These are phyloP conservation scores for Oreortyx pictus DNA, from an alignment of 2,797 vertebrate species.

Conservation along the genomic window DNA sequence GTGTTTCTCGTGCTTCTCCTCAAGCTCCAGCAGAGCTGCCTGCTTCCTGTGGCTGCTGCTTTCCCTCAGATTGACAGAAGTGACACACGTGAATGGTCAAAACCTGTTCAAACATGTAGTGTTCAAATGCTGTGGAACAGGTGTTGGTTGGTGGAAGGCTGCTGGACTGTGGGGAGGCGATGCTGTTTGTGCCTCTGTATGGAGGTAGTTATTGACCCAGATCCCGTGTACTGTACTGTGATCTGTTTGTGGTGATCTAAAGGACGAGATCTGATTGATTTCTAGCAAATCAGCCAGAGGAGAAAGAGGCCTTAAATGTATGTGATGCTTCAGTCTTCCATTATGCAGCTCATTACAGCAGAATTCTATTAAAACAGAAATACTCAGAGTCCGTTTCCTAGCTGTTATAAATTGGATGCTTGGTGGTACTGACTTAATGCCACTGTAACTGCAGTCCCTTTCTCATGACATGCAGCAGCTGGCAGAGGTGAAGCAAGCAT, in stretches of 20 bases:
- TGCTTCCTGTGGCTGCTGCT: not conserved
- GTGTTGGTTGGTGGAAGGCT: not conserved
- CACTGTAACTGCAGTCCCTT: not conserved
- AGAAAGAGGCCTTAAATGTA: not conserved
- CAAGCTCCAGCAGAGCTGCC: not conserved
- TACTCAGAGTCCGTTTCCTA: not conserved
- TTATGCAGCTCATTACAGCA: not conserved
- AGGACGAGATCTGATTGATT: not conserved
- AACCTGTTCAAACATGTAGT: not conserved
- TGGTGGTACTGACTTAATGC: not conserved
- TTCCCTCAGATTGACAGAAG: not conserved
- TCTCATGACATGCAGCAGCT: not conserved
- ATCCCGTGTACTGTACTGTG: not conserved
- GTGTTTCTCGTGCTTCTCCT: not conserved
- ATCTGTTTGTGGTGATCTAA: not conserved
- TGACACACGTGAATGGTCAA: not conserved
- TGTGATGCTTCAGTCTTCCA: not conserved
- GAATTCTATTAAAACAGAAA: not conserved
- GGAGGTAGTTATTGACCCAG: not conserved
- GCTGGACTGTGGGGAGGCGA: fast-evolving
- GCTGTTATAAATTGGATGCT: not conserved
- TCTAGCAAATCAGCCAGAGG: not conserved
- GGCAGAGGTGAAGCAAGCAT: not conserved
- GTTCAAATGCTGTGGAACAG: not conserved
- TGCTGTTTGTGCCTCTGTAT: fast-evolving